phyloP scores from a whole-genome alignment of 1,140 invertebrate genomes.

The Lethrus apterus region DNA sequence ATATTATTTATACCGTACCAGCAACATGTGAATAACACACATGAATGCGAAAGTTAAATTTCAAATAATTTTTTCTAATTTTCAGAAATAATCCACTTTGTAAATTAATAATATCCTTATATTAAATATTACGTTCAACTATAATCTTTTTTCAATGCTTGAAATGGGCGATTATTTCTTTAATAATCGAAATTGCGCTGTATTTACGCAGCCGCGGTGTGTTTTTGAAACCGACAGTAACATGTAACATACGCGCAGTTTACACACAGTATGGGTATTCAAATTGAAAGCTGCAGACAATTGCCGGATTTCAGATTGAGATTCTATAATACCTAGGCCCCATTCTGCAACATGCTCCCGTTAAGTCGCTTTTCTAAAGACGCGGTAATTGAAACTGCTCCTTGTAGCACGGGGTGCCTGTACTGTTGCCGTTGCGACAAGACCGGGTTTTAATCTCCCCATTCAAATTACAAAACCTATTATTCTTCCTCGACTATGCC shows the following conservation, averaged over 20 bases:
- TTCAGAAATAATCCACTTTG: neutral
- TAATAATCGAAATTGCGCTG: neutral
- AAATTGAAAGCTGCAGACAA: conserved; percentile 24
- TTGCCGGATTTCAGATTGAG: conserved; percentile 31
- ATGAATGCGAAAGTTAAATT: too few relatives aligned
- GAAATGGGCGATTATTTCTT: neutral
- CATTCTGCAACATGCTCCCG: conserved; percentile 30
- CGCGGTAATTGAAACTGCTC: conserved; percentile 31
- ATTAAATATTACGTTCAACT: neutral
- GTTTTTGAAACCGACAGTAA: conserved; percentile 8
- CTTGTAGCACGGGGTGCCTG: conserved; percentile 6
- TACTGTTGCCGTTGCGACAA: conserved; percentile 11
- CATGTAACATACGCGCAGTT: conserved; percentile 7
- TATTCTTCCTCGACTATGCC: conserved; percentile 18
- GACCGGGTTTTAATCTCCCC: conserved; percentile 31
- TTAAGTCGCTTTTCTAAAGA: conserved; percentile 34
- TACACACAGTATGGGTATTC: conserved; percentile 14
- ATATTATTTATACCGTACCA: too few relatives aligned
- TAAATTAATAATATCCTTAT: neutral
- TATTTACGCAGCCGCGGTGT: too few relatives aligned
- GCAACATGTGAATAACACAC: too few relatives aligned
- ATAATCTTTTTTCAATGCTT: too few relatives aligned
- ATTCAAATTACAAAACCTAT: conserved; percentile 32
- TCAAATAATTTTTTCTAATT: too few relatives aligned
- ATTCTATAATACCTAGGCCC: conserved; percentile 30